A percentile compares a stretch with the other conserved stretches of the same genome.
Conservation (phyloP, 1,140 invertebrate genomes). For the Ctenoplectra terminalis region DNA sequence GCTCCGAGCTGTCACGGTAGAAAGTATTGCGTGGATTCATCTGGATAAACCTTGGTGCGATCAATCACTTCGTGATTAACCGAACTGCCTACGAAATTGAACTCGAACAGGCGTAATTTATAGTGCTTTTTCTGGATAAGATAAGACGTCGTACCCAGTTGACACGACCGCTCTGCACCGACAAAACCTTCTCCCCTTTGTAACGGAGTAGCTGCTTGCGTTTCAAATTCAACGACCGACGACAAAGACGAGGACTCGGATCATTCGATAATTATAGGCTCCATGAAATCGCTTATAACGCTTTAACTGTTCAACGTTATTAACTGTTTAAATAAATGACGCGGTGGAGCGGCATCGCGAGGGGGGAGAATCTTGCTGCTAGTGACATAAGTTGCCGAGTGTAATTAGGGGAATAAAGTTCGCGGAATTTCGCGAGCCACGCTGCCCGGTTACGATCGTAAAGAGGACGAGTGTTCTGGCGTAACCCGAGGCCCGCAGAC, state of each 20-base stretch:
- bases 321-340: slow-evolving; percentile 43
- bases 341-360: slow-evolving; percentile 37
- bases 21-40: slow-evolving; percentile 70
- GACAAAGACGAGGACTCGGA: not conserved
- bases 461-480: slow-evolving; percentile 64
- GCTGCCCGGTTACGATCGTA: slow-evolving; percentile 57
- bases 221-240: not conserved
- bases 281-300: not conserved
- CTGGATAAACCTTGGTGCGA: slow-evolving; percentile 67
- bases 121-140: slow-evolving; percentile 52
- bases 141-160: slow-evolving; percentile 47
- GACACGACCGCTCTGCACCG: slow-evolving; percentile 14
- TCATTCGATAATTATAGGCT: not conserved
- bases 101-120: slow-evolving; percentile 58
- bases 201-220: not conserved
- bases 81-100: slow-evolving; percentile 65
- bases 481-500: slow-evolving; percentile 60
- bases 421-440: slow-evolving; percentile 72
- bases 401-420: slow-evolving; percentile 80
- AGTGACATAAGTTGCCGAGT: slow-evolving; percentile 76
- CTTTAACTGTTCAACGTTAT: slow-evolving; percentile 8
- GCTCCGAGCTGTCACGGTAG: slow-evolving; percentile 41
- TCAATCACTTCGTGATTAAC: slow-evolving; percentile 70
- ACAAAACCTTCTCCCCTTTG: not conserved
- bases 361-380: slow-evolving; percentile 17